Evolutionary conservation across 2,797 vertebrate species (phyloP), one percentile per base, ranked within the genome.

Genomic region (Mareca strepera): DNA sequence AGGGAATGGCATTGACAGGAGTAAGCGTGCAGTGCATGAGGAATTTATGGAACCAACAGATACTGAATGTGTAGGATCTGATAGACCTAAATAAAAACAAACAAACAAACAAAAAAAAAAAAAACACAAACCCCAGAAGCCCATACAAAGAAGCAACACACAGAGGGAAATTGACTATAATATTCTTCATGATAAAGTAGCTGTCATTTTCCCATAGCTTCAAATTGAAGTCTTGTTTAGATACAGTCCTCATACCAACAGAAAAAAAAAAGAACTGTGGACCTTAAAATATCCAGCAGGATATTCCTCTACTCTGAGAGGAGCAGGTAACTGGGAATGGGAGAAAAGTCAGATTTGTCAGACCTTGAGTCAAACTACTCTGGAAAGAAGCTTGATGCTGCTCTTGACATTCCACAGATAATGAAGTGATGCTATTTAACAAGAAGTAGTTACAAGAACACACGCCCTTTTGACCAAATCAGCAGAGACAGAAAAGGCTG

Each of bases 351-450:
- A n/a, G 62, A 77, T 31, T 26, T 59, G 21, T 37, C 78, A 93
- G 59, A 66, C 29, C 43, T 86, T 4, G 21, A 56, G 35, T 31
- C 2, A 4, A 94, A 60, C 9, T 58, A 33, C 17, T 58, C 53
- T 56, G 37, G 52, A 91, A 96, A 67, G 29, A 82, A 80, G 68
- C 37, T 11, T 28, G 44, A 28, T 82, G 63, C 0, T 12, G 22
- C 56, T 74, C 69, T 75, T 85, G 46, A 73, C 68, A 77, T 85
- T 94, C 84, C 91, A 88, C 29, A 76, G 33, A 50, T 50, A 70
- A 41, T 46, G 75, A 84, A 46, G 64, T 17, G 37, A 6, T 59
- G 41, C 33, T 9, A 70, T 35, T 60, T 74, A 76, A 69, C 29
- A 62, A 73, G 46, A 6, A 33, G 66, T 37, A 69, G 74, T 69